Base-by-base conservation (phyloP, 2,888 invertebrate species). In the Germaria angustata region DNA sequence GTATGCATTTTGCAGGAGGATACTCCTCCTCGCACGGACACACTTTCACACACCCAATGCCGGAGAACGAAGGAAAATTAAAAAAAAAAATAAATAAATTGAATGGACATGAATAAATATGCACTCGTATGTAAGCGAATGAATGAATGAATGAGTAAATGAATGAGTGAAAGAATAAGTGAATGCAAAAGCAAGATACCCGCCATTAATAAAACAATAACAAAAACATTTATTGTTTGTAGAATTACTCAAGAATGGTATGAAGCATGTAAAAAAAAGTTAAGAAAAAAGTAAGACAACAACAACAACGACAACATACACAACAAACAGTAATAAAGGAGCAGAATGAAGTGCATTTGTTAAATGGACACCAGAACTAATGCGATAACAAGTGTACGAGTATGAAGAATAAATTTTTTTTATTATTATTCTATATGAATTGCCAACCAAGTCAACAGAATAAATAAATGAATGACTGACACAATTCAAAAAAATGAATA, bases 151-250 rank as follows among this genome's bases (percentile, higher is more conserved):
- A 61, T 46, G 57, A 55, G 15, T 46, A 59, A 59, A 24, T 59
- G 24, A 63, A 61, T 73, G 63, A 73, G 53, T 61, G 41, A 51
- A 51, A 39, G 61, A 53, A 61, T 46, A 66, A 55, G 15, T 46
- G 55, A 66, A 66, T 76, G 75, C 81, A 84, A 39, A 53, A 79
- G 69, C 49, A 41, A 68, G 41, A 68, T 81, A 84, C 85, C 85
- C 85, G 85, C 84, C 84, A 85, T 85, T 87, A 87, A 87, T 85
- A 85, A 85, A 86, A 87, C 81, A 71, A 73, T 68, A 85, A 84
- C 59, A 71, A 81, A 71, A 81, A 66, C 57, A 44, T 83, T 68
- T 69, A 55, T 53, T 69, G 68, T 68, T 20, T 8, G 11, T 8
- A 53, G 81, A 71, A 73, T 53, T 81, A 85, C 78, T 72, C 65